A percentile compares a stretch with the other conserved stretches of the same genome.
Conservation (phyloP, 1,140 invertebrate genomes). For the Cydia pomonella region DNA sequence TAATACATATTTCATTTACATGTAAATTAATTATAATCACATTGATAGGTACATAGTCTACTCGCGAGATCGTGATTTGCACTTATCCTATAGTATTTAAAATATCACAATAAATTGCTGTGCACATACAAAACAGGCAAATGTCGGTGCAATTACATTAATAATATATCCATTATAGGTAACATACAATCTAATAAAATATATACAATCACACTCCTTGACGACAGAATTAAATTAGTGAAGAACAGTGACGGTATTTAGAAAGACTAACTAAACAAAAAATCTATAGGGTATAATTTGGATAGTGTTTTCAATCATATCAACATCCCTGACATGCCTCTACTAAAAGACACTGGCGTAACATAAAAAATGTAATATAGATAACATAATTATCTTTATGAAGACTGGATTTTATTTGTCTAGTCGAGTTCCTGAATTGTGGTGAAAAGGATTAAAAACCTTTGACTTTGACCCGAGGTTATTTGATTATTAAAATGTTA, state of each 20-base stretch:
- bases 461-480: too few species aligned
- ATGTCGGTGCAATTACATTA: slow-evolving; percentile 79
- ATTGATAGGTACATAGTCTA: slow-evolving; percentile 73
- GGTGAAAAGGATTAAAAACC: too few species aligned
- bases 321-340: neutral
- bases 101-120: slow-evolving; percentile 81
- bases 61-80: slow-evolving; percentile 73
- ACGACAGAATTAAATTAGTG: slow-evolving; percentile 7
- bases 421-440: too few species aligned
- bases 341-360: neutral
- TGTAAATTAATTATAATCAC: slow-evolving; percentile 68
- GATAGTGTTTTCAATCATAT: neutral
- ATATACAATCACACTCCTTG: slow-evolving; percentile 46
- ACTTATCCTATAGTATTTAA: slow-evolving; percentile 79
- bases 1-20: slow-evolving; percentile 47
- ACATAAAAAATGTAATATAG: too few species aligned
- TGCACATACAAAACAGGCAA: slow-evolving; percentile 80
- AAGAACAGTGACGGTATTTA: neutral
- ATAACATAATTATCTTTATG: too few species aligned
- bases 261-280: neutral
- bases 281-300: neutral
- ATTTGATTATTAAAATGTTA: neutral
- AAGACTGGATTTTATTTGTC: too few species aligned
- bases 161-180: slow-evolving; percentile 62
- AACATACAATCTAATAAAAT: slow-evolving; percentile 63